phyloP scores from a whole-genome alignment of 2,797 vertebrate species.

The Anomalospiza imberbis region DNA sequence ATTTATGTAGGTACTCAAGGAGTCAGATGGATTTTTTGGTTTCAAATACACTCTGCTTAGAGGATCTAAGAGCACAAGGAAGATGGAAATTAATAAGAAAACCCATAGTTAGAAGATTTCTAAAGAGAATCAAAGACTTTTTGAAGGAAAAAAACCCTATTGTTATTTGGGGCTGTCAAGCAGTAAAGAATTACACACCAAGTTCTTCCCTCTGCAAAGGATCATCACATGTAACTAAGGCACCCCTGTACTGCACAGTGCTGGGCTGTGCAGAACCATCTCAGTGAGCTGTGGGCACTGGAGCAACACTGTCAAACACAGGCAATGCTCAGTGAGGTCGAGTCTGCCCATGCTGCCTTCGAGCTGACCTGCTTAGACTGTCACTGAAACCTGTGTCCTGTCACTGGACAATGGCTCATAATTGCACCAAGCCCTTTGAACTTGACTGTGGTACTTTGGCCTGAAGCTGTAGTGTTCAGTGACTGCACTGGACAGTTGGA shows the following conservation, averaged over 20 bases:
- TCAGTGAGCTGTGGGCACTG: neutral
- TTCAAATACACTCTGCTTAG: conserved; percentile 92
- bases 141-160: neutral
- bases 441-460: neutral
- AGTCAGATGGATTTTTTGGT: conserved; percentile 84
- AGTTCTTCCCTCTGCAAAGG: neutral
- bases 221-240: neutral
- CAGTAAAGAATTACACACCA: neutral
- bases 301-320: neutral
- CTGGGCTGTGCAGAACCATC: neutral
- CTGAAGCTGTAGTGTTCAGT: neutral
- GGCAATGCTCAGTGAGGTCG: neutral
- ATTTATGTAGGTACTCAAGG: conserved; percentile 92
- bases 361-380: neutral
- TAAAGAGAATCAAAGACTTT: neutral
- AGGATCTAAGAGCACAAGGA: conserved; percentile 82
- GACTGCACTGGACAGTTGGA: neutral
- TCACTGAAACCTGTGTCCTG: neutral
- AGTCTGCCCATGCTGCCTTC: neutral
- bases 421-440: neutral
- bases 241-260: neutral
- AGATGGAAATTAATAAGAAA: conserved; percentile 51
- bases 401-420: neutral
- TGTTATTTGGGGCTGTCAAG: neutral
- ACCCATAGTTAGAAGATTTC: conserved; percentile 11